These are phyloP conservation scores for Patella vulgata DNA, from an alignment of 1,140 invertebrate species.

Conservation along the genomic window DNA sequence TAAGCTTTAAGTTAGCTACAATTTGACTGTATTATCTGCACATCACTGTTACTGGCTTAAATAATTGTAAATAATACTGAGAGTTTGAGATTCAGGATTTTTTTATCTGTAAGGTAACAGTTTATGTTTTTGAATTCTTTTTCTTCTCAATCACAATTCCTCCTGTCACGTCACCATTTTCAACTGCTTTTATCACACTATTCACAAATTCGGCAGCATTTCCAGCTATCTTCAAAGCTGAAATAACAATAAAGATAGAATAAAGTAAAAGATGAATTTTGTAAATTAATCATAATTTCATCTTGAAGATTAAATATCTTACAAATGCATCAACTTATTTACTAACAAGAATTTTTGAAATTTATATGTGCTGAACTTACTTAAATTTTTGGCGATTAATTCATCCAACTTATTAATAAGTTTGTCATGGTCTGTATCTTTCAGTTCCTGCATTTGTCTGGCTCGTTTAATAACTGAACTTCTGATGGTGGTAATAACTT, in stretches of 20 bases:
- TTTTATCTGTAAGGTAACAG: too few species aligned
- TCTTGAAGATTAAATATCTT: neutral
- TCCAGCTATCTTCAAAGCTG: constrained; percentile 82
- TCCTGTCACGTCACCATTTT: constrained; percentile 56
- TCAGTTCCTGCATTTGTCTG: constrained; percentile 74
- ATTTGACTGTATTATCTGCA: too few species aligned
- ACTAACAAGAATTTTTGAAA: neutral
- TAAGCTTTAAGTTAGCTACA: too few species aligned
- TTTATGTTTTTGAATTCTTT: too few species aligned
- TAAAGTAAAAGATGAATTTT: neutral
- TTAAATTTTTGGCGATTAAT: constrained; percentile 43
- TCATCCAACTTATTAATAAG: constrained; percentile 39
- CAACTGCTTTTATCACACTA: constrained; percentile 78
- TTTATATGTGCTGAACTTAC: constrained; percentile 44
- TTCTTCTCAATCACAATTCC: too few species aligned
- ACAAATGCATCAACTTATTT: neutral
- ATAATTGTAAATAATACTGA: too few species aligned
- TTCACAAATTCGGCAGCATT: constrained; percentile 88
- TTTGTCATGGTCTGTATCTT: constrained; percentile 14
- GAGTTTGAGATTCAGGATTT: too few species aligned
- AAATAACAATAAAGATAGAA: constrained; percentile 56
- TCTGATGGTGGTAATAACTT: constrained; percentile 56
- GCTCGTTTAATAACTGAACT: constrained; percentile 75
- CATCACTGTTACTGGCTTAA: too few species aligned
- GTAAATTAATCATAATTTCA: neutral